Conservation (phyloP, 1,140 invertebrate species). For the Danaus melanippus region DNA sequence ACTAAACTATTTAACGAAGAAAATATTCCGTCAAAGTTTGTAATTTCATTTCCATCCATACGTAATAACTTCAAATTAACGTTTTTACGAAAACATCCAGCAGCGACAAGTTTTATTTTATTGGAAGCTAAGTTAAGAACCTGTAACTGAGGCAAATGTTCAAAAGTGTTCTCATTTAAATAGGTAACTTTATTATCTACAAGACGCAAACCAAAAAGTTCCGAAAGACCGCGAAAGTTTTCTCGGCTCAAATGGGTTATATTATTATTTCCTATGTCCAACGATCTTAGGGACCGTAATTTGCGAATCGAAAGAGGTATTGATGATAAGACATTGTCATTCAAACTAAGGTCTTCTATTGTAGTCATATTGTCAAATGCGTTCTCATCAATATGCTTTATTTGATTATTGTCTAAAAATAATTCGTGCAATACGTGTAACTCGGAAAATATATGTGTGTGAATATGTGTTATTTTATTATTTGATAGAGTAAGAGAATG, state of each 20-base stretch:
- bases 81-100: conserved; percentile 77
- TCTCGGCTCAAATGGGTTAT: conserved; percentile 75
- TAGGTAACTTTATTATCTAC: conserved; percentile 79
- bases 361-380: conserved; percentile 85
- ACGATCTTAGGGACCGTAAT: conserved; percentile 79
- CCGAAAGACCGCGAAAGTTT: conserved; percentile 76
- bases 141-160: conserved; percentile 76
- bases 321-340: conserved; percentile 80
- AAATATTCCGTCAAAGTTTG: conserved; percentile 78
- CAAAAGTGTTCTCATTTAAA: conserved; percentile 78
- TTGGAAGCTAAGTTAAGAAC: conserved; percentile 81
- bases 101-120: conserved; percentile 76
- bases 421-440: conserved; percentile 81
- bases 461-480: conserved; percentile 80
- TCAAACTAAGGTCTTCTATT: conserved; percentile 85
- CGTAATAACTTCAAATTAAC: conserved; percentile 77
- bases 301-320: conserved; percentile 81
- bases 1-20: conserved; percentile 76
- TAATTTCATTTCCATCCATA: conserved; percentile 79
- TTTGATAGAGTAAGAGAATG: conserved; percentile 82
- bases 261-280: conserved; percentile 86
- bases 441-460: conserved; percentile 80
- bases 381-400: conserved; percentile 78
- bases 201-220: conserved; percentile 76
- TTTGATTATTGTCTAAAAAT: conserved; percentile 82